Conservation (phyloP, 2,888 invertebrate genomes). For the Sinohyriopsis cumingii region DNA sequence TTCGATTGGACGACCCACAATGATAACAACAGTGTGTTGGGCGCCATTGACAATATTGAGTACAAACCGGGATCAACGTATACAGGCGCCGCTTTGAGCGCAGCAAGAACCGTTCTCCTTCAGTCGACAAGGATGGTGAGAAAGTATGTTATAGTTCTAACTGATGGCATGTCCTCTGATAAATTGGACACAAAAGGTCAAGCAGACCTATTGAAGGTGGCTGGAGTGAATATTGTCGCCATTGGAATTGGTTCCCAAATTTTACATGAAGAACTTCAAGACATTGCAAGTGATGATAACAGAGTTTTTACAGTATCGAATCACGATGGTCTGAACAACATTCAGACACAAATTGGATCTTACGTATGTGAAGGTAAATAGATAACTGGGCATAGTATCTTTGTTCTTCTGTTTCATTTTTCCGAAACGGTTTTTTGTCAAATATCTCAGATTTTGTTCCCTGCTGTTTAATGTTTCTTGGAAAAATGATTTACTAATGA, state of each 20-base stretch:
- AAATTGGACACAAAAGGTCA: background rate
- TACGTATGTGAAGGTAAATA: too few species aligned
- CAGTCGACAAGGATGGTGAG: constrained; percentile 1
- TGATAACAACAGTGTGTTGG: background rate
- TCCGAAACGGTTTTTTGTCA: too few species aligned
- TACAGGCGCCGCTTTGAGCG: constrained; percentile 5
- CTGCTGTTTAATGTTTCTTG: too few species aligned
- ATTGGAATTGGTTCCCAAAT: constrained; percentile 12
- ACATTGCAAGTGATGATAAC: constrained; percentile 7
- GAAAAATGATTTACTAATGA: too few species aligned
- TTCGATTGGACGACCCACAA: constrained; percentile 7
- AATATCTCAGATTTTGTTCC: too few species aligned
- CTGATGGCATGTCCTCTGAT: constrained; percentile 11
- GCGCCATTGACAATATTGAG: constrained; percentile 3
- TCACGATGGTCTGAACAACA: constrained; percentile 5
- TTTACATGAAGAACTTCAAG: constrained; percentile 7
- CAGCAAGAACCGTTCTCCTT: constrained; percentile 1
- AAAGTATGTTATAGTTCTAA: constrained; percentile 13
- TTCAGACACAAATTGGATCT: background rate
- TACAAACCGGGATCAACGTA: constrained; percentile 7
- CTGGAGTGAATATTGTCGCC: constrained; percentile 5
- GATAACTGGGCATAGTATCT: too few species aligned
- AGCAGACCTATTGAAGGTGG: constrained; percentile 4
- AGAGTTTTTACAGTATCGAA: constrained; percentile 5
- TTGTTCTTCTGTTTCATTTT: too few species aligned